Evolutionary conservation across 1,140 invertebrate species (phyloP).

Genomic region (Harlomillsia oculata): DNA sequence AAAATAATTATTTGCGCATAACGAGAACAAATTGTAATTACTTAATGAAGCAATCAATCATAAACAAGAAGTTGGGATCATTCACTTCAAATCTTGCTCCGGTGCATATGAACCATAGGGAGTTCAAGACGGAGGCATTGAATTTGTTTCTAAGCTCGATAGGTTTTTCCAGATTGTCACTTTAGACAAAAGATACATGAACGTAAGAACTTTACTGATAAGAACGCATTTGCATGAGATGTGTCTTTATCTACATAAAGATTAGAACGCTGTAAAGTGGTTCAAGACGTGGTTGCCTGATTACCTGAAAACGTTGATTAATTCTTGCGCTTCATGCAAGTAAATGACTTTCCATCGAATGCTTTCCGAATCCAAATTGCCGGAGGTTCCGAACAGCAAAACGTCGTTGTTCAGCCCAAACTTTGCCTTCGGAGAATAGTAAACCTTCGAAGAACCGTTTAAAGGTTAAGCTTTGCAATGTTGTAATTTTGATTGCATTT

Average conservation of each 20-base stretch:
- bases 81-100: slow-evolving; percentile 29
- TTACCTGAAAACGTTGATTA: slow-evolving; percentile 29
- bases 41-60: slow-evolving; percentile 31
- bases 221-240: background rate
- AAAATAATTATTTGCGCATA: background rate
- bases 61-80: slow-evolving; percentile 28
- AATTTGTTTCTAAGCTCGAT: slow-evolving; percentile 24
- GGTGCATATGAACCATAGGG: slow-evolving; percentile 31
- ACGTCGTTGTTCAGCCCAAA: slow-evolving; percentile 63
- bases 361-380: slow-evolving; percentile 63
- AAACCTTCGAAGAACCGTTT: slow-evolving; percentile 40
- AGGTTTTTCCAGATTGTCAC: slow-evolving; percentile 29
- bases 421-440: slow-evolving; percentile 60
- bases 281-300: too few relatives aligned
- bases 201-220: background rate
- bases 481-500: background rate
- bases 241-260: too few relatives aligned
- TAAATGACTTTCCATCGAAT: slow-evolving; percentile 53
- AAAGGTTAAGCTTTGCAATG: background rate
- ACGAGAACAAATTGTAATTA: slow-evolving; percentile 3
- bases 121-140: slow-evolving; percentile 34
- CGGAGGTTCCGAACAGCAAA: slow-evolving; percentile 61
- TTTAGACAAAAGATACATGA: slow-evolving; percentile 1
- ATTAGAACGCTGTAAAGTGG: too few relatives aligned
- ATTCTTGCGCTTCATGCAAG: slow-evolving; percentile 26